phyloP scores from a whole-genome alignment of 2,113 vertebrate species.

The Peucedramus taeniatus region DNA sequence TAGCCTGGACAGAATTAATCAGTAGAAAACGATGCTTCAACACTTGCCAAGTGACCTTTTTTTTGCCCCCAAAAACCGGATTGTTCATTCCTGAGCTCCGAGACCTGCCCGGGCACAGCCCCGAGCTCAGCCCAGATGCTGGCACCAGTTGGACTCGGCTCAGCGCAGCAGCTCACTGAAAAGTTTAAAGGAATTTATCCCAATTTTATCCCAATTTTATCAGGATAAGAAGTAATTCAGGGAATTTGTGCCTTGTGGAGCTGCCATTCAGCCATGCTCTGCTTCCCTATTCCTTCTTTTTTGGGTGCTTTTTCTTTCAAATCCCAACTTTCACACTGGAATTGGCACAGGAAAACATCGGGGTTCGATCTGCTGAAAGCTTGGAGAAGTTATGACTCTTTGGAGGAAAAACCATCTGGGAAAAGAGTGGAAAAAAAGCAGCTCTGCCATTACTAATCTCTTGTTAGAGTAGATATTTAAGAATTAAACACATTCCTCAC shows the following conservation, averaged over 20 bases:
- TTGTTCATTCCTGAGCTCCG: background rate
- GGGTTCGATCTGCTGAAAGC: background rate
- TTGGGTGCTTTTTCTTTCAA: background rate
- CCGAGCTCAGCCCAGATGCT: constrained; percentile 43
- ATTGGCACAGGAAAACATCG: background rate
- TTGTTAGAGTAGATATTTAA: background rate
- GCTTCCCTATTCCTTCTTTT: too few relatives aligned
- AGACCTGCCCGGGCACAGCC: background rate
- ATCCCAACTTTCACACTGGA: background rate
- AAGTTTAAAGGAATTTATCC: background rate
- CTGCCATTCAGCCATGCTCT: background rate
- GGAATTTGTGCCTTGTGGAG: background rate
- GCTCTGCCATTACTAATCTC: background rate
- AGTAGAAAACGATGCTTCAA: background rate
- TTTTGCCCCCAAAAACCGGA: background rate
- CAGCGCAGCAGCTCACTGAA: background rate
- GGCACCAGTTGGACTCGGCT: constrained; percentile 22
- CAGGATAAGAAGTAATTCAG: background rate
- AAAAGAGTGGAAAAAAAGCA: background rate
- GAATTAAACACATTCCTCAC: background rate
- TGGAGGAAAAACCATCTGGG: background rate
- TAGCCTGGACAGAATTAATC: constrained; percentile 25
- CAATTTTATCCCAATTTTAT: background rate
- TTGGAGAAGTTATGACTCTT: background rate
- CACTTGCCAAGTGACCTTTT: constrained; percentile 48